phyloP scores from a whole-genome alignment of 1,140 invertebrate species.

The Plectrocnemia conspersa region DNA sequence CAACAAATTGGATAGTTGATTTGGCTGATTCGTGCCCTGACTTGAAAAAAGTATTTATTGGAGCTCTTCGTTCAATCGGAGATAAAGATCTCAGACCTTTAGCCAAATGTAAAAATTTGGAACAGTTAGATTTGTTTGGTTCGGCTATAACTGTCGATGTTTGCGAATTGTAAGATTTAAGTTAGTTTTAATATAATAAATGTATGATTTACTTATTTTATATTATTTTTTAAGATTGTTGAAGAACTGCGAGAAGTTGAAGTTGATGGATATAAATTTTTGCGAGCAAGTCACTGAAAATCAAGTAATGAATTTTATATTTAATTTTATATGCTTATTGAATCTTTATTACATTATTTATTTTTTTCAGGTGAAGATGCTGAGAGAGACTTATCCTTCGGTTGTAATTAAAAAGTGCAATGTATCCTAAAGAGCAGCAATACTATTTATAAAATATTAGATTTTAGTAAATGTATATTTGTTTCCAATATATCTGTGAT shows the following conservation, averaged over 20 bases:
- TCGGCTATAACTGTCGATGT: constrained; percentile 68
- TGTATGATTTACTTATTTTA: background rate
- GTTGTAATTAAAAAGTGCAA: constrained; percentile 20
- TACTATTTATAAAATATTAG: no score
- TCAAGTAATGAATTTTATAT: constrained; percentile 49
- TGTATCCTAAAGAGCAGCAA: no score
- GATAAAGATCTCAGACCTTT: constrained; percentile 71
- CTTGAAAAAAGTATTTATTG: constrained; percentile 71
- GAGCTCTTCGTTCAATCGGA: constrained; percentile 69
- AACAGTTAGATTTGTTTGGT: constrained; percentile 82
- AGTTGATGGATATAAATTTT: constrained; percentile 80
- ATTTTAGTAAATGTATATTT: no score
- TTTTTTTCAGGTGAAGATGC: constrained; percentile 23
- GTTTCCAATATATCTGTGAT: no score
- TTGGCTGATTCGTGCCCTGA: constrained; percentile 56
- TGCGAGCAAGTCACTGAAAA: constrained; percentile 71
- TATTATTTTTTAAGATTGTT: constrained; percentile 53
- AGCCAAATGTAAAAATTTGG: constrained; percentile 59
- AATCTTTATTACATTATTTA: background rate
- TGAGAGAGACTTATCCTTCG: constrained; percentile 25
- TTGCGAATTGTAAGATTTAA: constrained; percentile 57
- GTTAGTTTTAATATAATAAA: constrained; percentile 36
- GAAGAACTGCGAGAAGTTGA: constrained; percentile 60
- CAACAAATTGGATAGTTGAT: constrained; percentile 52
- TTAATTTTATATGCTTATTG: constrained; percentile 36